Evolutionary conservation across 2,888 invertebrate genomes (phyloP).

Genomic region (Meiosimyza decipiens): DNA sequence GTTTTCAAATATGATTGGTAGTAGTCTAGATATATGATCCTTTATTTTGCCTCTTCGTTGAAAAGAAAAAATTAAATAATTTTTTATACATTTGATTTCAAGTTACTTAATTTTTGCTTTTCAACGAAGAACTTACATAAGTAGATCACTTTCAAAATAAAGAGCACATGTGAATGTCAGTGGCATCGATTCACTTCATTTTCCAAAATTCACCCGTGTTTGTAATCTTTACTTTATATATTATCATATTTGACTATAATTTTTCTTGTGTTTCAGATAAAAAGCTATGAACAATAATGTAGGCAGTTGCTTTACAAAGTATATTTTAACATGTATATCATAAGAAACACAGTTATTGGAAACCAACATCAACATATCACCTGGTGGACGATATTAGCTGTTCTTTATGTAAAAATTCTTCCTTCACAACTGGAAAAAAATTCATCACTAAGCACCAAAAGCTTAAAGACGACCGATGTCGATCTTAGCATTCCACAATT

Average conservation of each 20-base stretch:
- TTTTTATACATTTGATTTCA: too few relatives aligned
- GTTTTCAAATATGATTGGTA: too few relatives aligned
- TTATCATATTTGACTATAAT: neutral
- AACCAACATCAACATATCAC: conserved; percentile 21
- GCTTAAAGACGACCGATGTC: neutral
- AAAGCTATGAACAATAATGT: conserved; percentile 14
- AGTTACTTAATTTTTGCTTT: too few relatives aligned
- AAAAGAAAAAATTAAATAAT: too few relatives aligned
- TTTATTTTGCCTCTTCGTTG: too few relatives aligned
- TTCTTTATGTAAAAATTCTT: conserved; percentile 14
- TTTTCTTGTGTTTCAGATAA: conserved; percentile 16
- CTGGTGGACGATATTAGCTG: conserved; percentile 20
- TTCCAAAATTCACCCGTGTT: too few relatives aligned
- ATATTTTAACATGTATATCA: conserved; percentile 24
- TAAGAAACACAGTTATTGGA: conserved; percentile 8
- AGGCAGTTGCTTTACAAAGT: neutral
- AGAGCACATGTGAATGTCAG: too few relatives aligned
- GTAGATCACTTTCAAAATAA: too few relatives aligned
- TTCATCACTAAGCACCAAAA: conserved; percentile 33
- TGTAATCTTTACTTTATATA: too few relatives aligned
- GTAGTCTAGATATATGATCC: too few relatives aligned
- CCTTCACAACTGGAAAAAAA: conserved; percentile 25
- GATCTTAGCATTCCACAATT: conserved; percentile 34
- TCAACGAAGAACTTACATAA: too few relatives aligned
- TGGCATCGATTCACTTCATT: too few relatives aligned